Base-by-base conservation (phyloP, 1,140 invertebrate species). In the Proales similis region DNA sequence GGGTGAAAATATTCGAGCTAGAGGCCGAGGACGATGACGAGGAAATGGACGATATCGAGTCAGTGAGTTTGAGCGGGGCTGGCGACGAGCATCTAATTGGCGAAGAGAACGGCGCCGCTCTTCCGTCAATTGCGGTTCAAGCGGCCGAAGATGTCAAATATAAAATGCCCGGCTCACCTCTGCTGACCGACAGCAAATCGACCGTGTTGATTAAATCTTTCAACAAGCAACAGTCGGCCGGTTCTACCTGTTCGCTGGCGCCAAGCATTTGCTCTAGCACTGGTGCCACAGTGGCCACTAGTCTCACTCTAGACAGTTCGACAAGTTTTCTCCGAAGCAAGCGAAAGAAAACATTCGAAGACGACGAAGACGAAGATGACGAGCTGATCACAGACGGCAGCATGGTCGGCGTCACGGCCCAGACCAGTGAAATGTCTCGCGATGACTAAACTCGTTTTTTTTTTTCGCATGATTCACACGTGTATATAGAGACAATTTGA, bases 1-100 rank as follows among this genome's bases (percentile, higher is more conserved):
- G 51, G 45, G 51, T 57, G n/a, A 57, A 57, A 57, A 57, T 57
- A 20, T 57, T 42, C 24, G 51, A 57, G 30, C 32, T 57, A 19
- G 51, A 57, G 30, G 17, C 17, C 32, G 51, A 57, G 12, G 51
- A 57, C 3, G 51, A 57, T 27, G 51, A 57, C 1, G 51, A 57
- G 22, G 33, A 14, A 9, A 57, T 57, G 51, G 51, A 57, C 14
- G 51, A 57, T 29, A 57, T 42, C 32, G 51, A 57, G 11, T 42
- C 51, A 7, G 51, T 42, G 17, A 57, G 51, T 43, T 24, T 46
- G 14, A n/a, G n/a, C n/a, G 51, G 24, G 11, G 51, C 39, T 42
- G 45, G 30, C 32, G 51, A 57, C 7, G 51, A 57, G 11, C 33
- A 42, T 30, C 24, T 57, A 20, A 39, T 26, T 27, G 17, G 24